Evolutionary conservation across 2,888 invertebrate genomes (phyloP).

Genomic region (Epistrophella euchroma): DNA sequence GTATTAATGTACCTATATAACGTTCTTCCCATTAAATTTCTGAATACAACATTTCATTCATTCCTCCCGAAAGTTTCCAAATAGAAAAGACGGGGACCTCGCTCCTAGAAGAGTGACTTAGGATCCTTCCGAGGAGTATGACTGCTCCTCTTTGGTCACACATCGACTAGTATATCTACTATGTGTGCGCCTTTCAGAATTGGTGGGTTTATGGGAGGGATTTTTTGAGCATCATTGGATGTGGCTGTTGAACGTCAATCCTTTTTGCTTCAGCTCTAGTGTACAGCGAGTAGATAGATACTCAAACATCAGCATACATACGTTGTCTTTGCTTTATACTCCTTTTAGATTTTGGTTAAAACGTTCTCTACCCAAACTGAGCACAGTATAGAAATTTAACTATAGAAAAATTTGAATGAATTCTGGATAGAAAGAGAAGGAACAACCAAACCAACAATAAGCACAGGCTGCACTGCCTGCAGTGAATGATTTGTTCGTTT

Average conservation of each 20-base stretch:
- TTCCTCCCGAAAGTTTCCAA: conserved; percentile 67
- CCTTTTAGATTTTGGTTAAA: conserved; percentile 36
- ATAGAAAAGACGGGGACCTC: conserved; percentile 40
- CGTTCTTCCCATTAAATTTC: conserved; percentile 68
- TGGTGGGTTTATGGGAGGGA: conserved; percentile 33
- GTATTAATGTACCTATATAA: conserved; percentile 57
- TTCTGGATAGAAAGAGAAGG: conserved; percentile 21
- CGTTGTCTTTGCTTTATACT: conserved; percentile 61
- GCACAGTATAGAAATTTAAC: conserved; percentile 55
- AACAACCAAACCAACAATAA: conserved; percentile 8
- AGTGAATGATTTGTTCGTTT: conserved; percentile 72
- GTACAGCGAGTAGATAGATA: conserved; percentile 21
- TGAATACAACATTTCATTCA: conserved; percentile 75
- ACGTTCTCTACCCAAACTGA: neutral
- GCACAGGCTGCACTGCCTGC: conserved; percentile 29
- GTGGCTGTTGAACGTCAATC: conserved; percentile 72
- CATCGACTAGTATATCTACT: neutral
- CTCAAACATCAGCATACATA: conserved; percentile 33
- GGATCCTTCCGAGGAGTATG: conserved; percentile 33
- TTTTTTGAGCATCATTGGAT: conserved; percentile 70
- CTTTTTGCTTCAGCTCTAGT: conserved; percentile 37
- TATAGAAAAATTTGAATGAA: conserved; percentile 43
- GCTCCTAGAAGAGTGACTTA: conserved; percentile 37
- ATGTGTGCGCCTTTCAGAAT: neutral
- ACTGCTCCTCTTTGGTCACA: conserved; percentile 37